Percentiles rank a stretch among this genome's conserved stretches.
phyloP scores from a whole-genome alignment of 2,888 invertebrate genomes.

The Harpalus rubripes region DNA sequence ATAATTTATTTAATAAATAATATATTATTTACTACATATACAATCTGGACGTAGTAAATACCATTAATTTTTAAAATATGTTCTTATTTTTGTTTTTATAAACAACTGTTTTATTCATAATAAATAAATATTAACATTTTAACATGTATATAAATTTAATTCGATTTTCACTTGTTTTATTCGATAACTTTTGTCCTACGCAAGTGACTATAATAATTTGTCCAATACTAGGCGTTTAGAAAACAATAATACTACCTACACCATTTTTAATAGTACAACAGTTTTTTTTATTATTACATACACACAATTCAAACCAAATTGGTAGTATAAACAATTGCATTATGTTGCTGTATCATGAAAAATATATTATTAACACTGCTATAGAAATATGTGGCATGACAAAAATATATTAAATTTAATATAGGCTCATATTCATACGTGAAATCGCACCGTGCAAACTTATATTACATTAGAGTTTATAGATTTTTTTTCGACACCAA shows the following conservation, averaged over 20 bases:
- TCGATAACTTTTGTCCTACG: neutral
- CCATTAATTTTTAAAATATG: constrained; percentile 53
- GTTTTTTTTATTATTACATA: neutral
- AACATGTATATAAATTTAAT: constrained; percentile 1
- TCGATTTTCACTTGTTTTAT: constrained; percentile 1
- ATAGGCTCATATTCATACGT: too few species aligned
- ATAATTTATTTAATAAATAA: constrained; percentile 47
- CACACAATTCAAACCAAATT: too few species aligned
- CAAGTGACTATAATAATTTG: neutral
- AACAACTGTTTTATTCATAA: constrained; percentile 34
- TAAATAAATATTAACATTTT: constrained; percentile 39
- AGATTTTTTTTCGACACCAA: too few species aligned
- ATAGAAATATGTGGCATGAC: too few species aligned
- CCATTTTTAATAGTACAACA: neutral
- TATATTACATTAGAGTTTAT: too few species aligned
- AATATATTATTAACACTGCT: too few species aligned
- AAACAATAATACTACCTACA: neutral
- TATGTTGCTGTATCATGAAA: too few species aligned
- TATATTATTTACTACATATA: constrained; percentile 48
- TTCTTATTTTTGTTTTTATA: constrained; percentile 46
- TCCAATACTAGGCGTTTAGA: neutral
- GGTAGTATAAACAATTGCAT: too few species aligned
- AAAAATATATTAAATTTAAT: too few species aligned
- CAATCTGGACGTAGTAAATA: constrained; percentile 45
- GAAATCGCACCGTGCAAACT: too few species aligned